Base-by-base conservation (phyloP, 2,888 invertebrate species). In the Kuschelorhynchus macadamiae region DNA sequence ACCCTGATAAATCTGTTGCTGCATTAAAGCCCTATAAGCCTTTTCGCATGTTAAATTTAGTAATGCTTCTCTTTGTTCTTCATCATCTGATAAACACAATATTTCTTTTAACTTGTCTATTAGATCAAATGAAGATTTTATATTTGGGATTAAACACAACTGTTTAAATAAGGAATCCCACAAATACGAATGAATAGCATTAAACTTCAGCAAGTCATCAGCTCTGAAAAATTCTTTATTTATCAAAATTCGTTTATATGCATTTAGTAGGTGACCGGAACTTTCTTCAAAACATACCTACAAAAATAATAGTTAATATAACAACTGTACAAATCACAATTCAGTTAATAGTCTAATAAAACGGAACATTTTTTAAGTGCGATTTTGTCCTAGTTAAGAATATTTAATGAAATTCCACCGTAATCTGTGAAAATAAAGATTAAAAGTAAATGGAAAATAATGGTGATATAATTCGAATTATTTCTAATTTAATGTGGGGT, bases 101-200 rank as follows among this genome's bases (percentile, higher is more conserved):
- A 75, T 67, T 8, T 47, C 57, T 55, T 71, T 70, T 5, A 77
- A 64, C 36, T 55, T 62, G 49, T 70, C 66, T 18, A 74, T 71
- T 16, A 76, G 63, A 47, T 59, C 71, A 62, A 71, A 76, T 3
- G 71, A 64, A 20, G 72, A 56, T 49, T 74, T 73, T 17, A 76
- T 70, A 36, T 67, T 70, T 8, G 64, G 63, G 33, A 74, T 62
- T 7, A 69, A 67, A 14, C 73, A 72, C 16, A 47, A 50, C 63
- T 74, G 72, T 49, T 73, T 50, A 55, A 70, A 71, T 17, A 75
- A 64, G 9, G 59, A 71, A 21, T 73, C 61, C 71, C 75, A 68
- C 41, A 76, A 46, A 9, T 64, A 39, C 7, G 56, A 56, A 14
- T 73, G 74, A 9, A 76, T 64, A 7, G 61, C 55, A n/a, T 72